These are phyloP conservation scores for Caenorhabditis latens DNA, from an alignment of 1,140 invertebrate species.

Conservation along the genomic window DNA sequence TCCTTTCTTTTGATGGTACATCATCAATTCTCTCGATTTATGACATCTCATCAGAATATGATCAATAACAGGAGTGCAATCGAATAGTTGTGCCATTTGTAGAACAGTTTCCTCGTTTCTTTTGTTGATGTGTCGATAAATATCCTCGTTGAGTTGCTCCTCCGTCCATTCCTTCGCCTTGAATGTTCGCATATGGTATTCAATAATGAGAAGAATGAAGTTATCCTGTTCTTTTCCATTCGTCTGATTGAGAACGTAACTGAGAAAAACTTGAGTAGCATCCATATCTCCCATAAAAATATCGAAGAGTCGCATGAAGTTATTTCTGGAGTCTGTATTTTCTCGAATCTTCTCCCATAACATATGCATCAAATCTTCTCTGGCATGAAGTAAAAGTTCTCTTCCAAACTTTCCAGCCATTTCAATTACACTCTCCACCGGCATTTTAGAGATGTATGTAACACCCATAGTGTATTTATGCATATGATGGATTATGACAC, in stretches of 20 bases:
- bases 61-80: conserved; percentile 34
- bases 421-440: conserved; percentile 40
- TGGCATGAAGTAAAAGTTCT: conserved; percentile 15
- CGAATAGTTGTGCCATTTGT: conserved; percentile 29
- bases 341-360: conserved; percentile 48
- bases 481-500: conserved; percentile 33
- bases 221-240: not conserved
- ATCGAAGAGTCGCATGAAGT: conserved; percentile 17
- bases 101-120: conserved; percentile 7
- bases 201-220: conserved; percentile 11
- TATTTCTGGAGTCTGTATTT: conserved; percentile 9
- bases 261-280: conserved; percentile 6
- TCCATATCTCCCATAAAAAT: conserved; percentile 46
- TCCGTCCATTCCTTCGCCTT: conserved; percentile 12
- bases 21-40: conserved; percentile 39
- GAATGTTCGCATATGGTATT: conserved; percentile 18
- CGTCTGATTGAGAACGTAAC: not conserved
- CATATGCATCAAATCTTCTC: conserved; percentile 7
- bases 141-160: not conserved
- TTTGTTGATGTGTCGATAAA: not conserved
- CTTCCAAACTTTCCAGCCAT: conserved; percentile 50
- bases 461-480: conserved; percentile 32
- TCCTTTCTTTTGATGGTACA: conserved; percentile 37
- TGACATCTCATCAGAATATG: conserved; percentile 28
- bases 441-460: conserved; percentile 29